phyloP scores from a whole-genome alignment of 2,888 invertebrate genomes.

The Apodemia hepburni region DNA sequence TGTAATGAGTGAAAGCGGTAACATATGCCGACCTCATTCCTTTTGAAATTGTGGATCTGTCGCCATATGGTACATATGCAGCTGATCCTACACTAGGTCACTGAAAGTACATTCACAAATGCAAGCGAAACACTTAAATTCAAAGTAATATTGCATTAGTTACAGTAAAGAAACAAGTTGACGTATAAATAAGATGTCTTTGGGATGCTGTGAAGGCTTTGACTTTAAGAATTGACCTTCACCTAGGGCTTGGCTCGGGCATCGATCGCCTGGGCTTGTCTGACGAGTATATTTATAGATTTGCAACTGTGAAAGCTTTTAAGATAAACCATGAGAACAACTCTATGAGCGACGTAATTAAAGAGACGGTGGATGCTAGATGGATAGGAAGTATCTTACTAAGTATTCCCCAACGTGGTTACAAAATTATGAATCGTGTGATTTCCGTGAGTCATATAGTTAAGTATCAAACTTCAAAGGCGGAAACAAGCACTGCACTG shows the following conservation, averaged over 20 bases:
- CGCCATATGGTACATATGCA: slow-evolving; percentile 68
- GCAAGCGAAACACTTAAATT: background rate
- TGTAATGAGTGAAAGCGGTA: slow-evolving; percentile 75
- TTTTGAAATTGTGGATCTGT: slow-evolving; percentile 65
- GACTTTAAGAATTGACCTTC: slow-evolving; percentile 67
- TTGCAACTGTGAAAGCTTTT: slow-evolving; percentile 42
- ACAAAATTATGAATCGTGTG: slow-evolving; percentile 53
- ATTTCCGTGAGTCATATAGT: slow-evolving; percentile 73
- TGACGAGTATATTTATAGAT: slow-evolving; percentile 69
- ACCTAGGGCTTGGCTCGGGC: slow-evolving; percentile 62
- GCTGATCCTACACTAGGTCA: slow-evolving; percentile 56
- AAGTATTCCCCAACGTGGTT: slow-evolving; percentile 10
- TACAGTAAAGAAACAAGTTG: too few relatives aligned
- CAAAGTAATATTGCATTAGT: background rate
- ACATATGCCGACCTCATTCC: slow-evolving; percentile 75
- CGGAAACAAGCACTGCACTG: slow-evolving; percentile 73
- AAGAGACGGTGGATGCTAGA: background rate
- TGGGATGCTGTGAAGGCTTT: slow-evolving; percentile 41
- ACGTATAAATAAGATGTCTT: slow-evolving; percentile 21
- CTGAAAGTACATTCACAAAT: slow-evolving; percentile 24
- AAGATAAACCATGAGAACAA: slow-evolving; percentile 11
- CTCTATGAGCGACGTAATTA: background rate
- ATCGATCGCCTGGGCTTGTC: slow-evolving; percentile 60
- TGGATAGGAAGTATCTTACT: background rate
- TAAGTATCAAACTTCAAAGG: slow-evolving; percentile 70